A percentile compares a stretch with the other conserved stretches of the same genome.
Conservation (phyloP, 2,888 invertebrate species). For the Heliconius sara region DNA sequence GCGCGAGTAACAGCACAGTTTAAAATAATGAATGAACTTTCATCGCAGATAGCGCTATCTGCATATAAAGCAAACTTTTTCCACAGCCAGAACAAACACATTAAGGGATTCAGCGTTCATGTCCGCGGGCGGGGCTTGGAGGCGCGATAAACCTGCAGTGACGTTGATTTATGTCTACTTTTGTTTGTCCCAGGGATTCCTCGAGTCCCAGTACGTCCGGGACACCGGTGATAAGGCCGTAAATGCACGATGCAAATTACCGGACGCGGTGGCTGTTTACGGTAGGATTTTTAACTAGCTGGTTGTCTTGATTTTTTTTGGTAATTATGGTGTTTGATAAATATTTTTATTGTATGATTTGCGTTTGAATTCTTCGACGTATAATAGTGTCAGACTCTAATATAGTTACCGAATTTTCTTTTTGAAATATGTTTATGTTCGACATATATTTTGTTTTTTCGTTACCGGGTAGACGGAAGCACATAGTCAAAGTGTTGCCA, state of each 20-base stretch:
- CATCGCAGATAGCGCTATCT: slow-evolving; percentile 50
- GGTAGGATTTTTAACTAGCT: slow-evolving; percentile 53
- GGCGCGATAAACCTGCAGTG: slow-evolving; percentile 77
- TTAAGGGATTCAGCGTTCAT: slow-evolving; percentile 69
- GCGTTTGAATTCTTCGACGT: neutral
- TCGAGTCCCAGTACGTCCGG: slow-evolving; percentile 67
- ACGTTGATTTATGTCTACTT: slow-evolving; percentile 82
- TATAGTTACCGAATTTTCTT: neutral
- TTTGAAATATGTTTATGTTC: neutral
- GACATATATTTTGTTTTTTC: neutral
- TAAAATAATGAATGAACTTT: slow-evolving; percentile 51
- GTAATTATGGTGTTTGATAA: neutral
- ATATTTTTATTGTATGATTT: neutral
- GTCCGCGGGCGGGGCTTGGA: slow-evolving; percentile 64
- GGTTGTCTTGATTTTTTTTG: slow-evolving; percentile 23
- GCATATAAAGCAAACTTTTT: slow-evolving; percentile 52
- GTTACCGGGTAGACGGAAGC: neutral
- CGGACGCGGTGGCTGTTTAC: slow-evolving; percentile 67
- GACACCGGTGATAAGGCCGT: slow-evolving; percentile 73
- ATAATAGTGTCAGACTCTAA: neutral
- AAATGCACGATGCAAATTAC: slow-evolving; percentile 76
- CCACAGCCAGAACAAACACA: slow-evolving; percentile 71
- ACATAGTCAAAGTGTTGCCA: no score
- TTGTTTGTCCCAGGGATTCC: slow-evolving; percentile 77
- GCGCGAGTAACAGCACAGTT: slow-evolving; percentile 44